Conservation (phyloP, 2,113 vertebrate genomes). For the Penelope pileata region DNA sequence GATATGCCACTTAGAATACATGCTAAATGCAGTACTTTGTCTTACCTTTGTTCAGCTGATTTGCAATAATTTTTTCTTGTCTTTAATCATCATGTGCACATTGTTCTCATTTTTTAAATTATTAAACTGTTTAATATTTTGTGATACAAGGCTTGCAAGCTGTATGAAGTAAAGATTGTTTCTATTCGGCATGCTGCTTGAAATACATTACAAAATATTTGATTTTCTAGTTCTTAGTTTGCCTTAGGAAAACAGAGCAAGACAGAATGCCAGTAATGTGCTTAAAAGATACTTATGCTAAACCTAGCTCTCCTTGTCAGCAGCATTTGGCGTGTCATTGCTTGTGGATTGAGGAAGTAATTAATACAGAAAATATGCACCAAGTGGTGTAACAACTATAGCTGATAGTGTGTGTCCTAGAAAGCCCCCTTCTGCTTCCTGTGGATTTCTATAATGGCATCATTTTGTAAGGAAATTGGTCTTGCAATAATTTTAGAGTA, state of each 20-base stretch:
- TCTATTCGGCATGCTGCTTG: not conserved
- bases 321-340: not conserved
- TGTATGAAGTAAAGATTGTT: not conserved
- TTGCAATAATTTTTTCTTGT: not conserved
- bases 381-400: constrained; percentile 10
- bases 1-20: not conserved
- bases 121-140: not conserved
- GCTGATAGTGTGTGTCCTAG: not conserved
- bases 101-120: too few relatives aligned
- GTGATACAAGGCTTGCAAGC: not conserved
- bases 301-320: not conserved
- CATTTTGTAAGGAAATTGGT: constrained; percentile 36
- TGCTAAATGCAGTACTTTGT: not conserved
- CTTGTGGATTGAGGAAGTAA: constrained; percentile 24
- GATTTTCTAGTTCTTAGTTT: not conserved
- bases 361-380: constrained; percentile 18
- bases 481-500: constrained; percentile 2
- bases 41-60: not conserved
- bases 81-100: not conserved
- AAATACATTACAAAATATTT: not conserved
- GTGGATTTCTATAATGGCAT: constrained; percentile 3
- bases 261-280: not conserved
- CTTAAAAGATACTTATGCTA: not conserved
- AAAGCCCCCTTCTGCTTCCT: constrained; percentile 54
- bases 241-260: not conserved